Evolutionary conservation across 2,888 invertebrate genomes (phyloP), one percentile per base, ranked within the genome.

Genomic region (Schizotus pectinicornis): DNA sequence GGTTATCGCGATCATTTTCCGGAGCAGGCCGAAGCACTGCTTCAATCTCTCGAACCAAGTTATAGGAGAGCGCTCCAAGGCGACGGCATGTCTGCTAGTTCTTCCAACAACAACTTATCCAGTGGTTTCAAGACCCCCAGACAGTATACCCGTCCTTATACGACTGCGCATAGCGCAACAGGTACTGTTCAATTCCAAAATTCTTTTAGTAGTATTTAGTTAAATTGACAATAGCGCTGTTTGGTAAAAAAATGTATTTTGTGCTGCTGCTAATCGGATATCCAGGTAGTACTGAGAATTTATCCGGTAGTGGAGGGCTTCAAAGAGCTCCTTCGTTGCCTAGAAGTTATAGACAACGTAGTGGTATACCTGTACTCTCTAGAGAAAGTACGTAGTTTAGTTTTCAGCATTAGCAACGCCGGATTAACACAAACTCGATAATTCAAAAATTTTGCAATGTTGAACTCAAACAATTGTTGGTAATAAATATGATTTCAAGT

Each of bases 1-100:
- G 89, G 90, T 9, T 97, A 94, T 81, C 88, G 90, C 50, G 88
- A 91, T 1, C 92, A 94, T 75, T 98, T 97, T 81, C 94, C 94
- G 0, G 92, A 91, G 1, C 90, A 93, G 68, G 96, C 96, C 0
- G 96, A 97, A 62, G 83, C 85, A 22, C 81, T 98, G 63, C 86
- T 96, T 70, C 86, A 88, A 51, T 87, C 90, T 0, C 83, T 99
- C 46, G 98, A 98, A 75, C 84, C 89, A 1, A 87, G 84, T 46
- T 88, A 90, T 74, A 86, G 89, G 76, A 83, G 88, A 64, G 85
- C 87, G 57, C 76, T 92, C 32, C 78, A 79, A 67, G 78, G 79
- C 1, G 80, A 80, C 57, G 84, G 87, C 69, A 86, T 88, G 70
- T 77, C 83, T 3, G 81, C 83, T 32, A 83, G 82, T 65, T 83